Evolutionary conservation across 2,113 vertebrate genomes (phyloP).

Genomic region (Ochotona curzoniae): DNA sequence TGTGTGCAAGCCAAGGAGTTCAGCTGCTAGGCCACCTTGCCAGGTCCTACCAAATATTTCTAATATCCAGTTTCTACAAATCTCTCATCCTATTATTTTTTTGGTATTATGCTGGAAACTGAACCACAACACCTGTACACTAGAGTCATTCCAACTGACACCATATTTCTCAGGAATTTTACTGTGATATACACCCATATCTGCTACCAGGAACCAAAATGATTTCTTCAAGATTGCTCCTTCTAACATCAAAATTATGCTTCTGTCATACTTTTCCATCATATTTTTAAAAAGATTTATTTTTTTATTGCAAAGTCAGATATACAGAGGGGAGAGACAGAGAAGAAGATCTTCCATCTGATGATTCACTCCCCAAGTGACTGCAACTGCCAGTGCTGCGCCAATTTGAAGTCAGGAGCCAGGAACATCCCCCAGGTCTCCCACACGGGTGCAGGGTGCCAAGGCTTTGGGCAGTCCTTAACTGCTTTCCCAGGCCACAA

Average conservation of each 20-base stretch:
- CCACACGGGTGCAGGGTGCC: too few relatives aligned
- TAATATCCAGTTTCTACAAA: not conserved
- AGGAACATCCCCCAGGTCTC: too few relatives aligned
- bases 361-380: too few relatives aligned
- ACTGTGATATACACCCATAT: not conserved
- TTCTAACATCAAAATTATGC: not conserved
- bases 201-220: not conserved
- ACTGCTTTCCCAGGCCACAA: too few relatives aligned
- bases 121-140: not conserved
- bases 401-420: too few relatives aligned
- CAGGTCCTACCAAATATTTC: not conserved
- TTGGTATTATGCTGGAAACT: not conserved
- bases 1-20: too few relatives aligned
- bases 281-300: not conserved
- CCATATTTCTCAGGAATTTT: not conserved
- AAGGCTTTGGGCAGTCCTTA: too few relatives aligned
- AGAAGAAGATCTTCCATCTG: too few relatives aligned
- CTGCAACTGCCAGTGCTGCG: too few relatives aligned
- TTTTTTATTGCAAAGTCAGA: too few relatives aligned
- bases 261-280: not conserved
- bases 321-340: too few relatives aligned
- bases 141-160: not conserved
- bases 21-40: too few relatives aligned
- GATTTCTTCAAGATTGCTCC: not conserved
- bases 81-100: not conserved